Percentiles rank a stretch among this genome's conserved stretches.
phyloP scores from a whole-genome alignment of 2,888 invertebrate species.

The Graphium colonna region DNA sequence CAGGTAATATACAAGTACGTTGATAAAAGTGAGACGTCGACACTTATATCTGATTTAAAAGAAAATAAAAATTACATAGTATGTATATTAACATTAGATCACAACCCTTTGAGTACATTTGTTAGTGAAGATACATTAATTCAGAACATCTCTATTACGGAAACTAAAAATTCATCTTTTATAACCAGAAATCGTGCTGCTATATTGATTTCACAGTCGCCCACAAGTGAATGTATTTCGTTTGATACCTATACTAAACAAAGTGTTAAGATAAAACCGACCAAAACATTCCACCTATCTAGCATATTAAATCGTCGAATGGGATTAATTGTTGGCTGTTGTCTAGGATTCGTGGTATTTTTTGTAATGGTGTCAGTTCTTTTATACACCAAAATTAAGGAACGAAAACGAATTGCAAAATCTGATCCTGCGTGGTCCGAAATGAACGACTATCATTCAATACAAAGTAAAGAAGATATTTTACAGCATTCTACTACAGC shows the following conservation, averaged over 20 bases:
- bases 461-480: slow-evolving; percentile 71
- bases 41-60: slow-evolving; percentile 54
- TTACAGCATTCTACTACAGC: slow-evolving; percentile 66
- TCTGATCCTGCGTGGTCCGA: slow-evolving; percentile 71
- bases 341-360: slow-evolving; percentile 68
- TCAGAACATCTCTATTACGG: slow-evolving; percentile 46
- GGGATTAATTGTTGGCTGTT: slow-evolving; percentile 71
- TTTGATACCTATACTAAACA: slow-evolving; percentile 65
- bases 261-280: slow-evolving; percentile 46
- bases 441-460: slow-evolving; percentile 72
- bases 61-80: slow-evolving; percentile 62
- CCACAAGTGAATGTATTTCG: slow-evolving; percentile 68
- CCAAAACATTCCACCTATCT: slow-evolving; percentile 55
- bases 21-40: slow-evolving; percentile 60
- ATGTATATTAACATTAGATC: slow-evolving; percentile 60
- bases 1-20: slow-evolving; percentile 66
- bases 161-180: slow-evolving; percentile 48
- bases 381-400: slow-evolving; percentile 70
- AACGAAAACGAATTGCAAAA: slow-evolving; percentile 70
- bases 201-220: slow-evolving; percentile 57
- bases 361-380: slow-evolving; percentile 70
- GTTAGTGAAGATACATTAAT: slow-evolving; percentile 41
- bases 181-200: slow-evolving; percentile 60
- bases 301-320: slow-evolving; percentile 62
- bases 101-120: slow-evolving; percentile 48